These are phyloP conservation scores for Verasper variegatus DNA, from an alignment of 2,113 vertebrate species.

Conservation along the genomic window DNA sequence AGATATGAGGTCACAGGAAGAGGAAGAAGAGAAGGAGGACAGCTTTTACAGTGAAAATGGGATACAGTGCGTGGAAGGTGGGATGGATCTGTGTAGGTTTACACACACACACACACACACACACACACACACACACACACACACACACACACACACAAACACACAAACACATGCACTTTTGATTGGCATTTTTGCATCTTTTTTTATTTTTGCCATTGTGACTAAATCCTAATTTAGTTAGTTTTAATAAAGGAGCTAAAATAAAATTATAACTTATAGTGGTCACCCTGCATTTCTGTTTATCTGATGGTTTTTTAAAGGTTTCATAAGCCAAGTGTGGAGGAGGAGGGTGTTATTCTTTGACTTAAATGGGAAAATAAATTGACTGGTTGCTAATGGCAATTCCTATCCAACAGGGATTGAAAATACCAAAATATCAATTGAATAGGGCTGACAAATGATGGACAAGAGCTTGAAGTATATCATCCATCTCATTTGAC, in stretches of 20 bases:
- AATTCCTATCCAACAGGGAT: no score
- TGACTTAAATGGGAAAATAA: neutral
- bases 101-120: slow-evolving; percentile 19
- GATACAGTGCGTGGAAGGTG: slow-evolving; percentile 40
- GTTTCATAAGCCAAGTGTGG: neutral
- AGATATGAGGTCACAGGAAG: slow-evolving; percentile 58
- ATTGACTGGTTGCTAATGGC: no score
- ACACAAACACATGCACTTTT: neutral
- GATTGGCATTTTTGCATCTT: neutral
- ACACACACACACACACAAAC: slow-evolving; percentile 8
- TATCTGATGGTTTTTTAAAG: neutral
- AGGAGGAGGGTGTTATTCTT: neutral
- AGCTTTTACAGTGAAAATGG: slow-evolving; percentile 42
- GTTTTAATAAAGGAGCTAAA: neutral
- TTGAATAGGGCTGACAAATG: no score
- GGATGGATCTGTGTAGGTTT: slow-evolving; percentile 41
- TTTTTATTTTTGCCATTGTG: neutral
- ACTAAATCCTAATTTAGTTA: no score
- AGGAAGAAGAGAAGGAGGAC: slow-evolving; percentile 57
- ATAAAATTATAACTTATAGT: neutral
- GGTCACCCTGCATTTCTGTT: neutral
- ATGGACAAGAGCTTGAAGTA: no score
- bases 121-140: neutral
- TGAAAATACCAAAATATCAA: no score
- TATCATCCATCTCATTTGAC: no score